Percentiles rank a stretch among this genome's conserved stretches.
Evolutionary conservation across 1,140 invertebrate genomes (phyloP).

Genomic region (Ceratina japonica): DNA sequence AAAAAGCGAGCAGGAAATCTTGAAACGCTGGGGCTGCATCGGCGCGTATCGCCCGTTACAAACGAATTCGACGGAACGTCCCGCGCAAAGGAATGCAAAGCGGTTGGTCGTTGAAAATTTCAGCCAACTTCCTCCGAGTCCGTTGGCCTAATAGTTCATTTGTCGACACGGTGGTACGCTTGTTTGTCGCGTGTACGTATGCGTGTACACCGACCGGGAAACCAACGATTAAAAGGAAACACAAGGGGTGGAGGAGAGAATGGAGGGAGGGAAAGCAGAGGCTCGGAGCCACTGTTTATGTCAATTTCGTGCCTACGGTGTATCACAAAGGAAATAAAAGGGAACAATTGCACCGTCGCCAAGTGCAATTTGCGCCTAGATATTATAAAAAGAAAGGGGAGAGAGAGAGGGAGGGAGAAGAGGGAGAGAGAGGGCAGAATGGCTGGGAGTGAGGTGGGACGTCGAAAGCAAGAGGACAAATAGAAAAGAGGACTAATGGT

Average conservation of each 20-base stretch:
- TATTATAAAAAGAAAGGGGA: slow-evolving; percentile 36
- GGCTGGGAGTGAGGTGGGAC: no score
- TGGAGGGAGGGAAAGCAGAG: not conserved
- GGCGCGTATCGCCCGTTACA: not conserved
- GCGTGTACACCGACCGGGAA: not conserved
- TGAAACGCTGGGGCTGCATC: slow-evolving; percentile 3
- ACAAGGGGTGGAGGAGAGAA: not conserved
- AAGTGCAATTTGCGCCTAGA: slow-evolving; percentile 48
- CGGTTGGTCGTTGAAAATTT: slow-evolving; percentile 12
- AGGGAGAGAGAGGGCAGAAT: no score
- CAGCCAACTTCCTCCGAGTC: not conserved
- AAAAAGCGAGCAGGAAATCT: slow-evolving; percentile 38
- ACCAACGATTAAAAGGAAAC: slow-evolving; percentile 2
- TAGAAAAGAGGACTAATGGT: slow-evolving; percentile 45
- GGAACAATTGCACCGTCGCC: slow-evolving; percentile 49
- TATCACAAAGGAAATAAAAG: slow-evolving; percentile 46
- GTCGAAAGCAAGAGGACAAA: slow-evolving; percentile 13
- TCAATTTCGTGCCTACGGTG: slow-evolving; percentile 42
- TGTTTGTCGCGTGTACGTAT: not conserved
- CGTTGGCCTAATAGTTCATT: slow-evolving; percentile 40
- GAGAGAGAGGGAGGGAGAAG: no score
- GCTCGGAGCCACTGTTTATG: slow-evolving; percentile 40
- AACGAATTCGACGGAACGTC: not conserved
- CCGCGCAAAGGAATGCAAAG: not conserved
- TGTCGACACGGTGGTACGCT: not conserved